Percentiles rank a stretch among this genome's conserved stretches.
phyloP scores from a whole-genome alignment of 2,113 vertebrate species.

The Oncorhynchus keta region DNA sequence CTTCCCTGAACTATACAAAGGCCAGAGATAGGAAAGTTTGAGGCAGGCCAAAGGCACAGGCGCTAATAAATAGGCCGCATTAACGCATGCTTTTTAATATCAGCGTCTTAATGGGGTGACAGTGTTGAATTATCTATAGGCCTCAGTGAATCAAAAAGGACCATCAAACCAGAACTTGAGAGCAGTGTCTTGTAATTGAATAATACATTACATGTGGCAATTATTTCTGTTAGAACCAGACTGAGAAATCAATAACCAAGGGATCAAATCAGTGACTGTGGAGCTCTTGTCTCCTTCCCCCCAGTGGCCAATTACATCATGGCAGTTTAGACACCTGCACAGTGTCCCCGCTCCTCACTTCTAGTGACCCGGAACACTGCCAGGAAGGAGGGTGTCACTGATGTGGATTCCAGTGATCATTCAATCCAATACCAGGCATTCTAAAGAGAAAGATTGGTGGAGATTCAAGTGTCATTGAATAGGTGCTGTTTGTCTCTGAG shows the following conservation, averaged over 20 bases:
- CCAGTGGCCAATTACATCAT: constrained; percentile 80
- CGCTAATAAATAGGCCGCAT: constrained; percentile 75
- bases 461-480: too few relatives aligned
- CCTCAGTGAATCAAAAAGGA: constrained; percentile 79
- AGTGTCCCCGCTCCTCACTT: constrained; percentile 57
- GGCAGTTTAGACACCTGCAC: constrained; percentile 77
- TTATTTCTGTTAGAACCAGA: constrained; percentile 82
- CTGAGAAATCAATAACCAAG: constrained; percentile 80
- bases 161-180: constrained; percentile 80
- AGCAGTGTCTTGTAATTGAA: constrained; percentile 83
- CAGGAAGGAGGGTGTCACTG: neutral
- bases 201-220: constrained; percentile 85
- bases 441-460: too few relatives aligned
- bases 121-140: constrained; percentile 80
- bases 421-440: too few relatives aligned
- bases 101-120: constrained; percentile 75
- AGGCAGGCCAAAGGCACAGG: constrained; percentile 56
- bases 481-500: too few relatives aligned
- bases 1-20: constrained; percentile 73
- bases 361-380: constrained; percentile 44
- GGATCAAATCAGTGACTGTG: constrained; percentile 77
- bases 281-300: constrained; percentile 74
- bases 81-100: constrained; percentile 78
- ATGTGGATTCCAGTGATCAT: too few relatives aligned
- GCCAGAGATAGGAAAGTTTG: constrained; percentile 63